Percentiles rank a stretch among this genome's conserved stretches.
Conservation (phyloP, 2,113 vertebrate species). For the Platanista minor region DNA sequence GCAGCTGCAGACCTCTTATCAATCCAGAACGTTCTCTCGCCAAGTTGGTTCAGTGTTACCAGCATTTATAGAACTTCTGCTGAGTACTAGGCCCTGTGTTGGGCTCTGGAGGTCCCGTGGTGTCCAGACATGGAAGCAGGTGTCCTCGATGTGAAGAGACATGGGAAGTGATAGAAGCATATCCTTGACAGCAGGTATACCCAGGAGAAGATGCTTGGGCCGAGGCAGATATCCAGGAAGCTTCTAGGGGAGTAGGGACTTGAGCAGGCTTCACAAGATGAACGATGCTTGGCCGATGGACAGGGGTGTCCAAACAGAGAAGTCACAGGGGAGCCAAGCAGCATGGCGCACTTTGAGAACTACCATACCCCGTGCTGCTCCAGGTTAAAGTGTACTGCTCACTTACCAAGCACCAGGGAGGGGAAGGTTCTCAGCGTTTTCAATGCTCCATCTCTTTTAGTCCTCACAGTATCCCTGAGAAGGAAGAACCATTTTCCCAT, state of each 20-base stretch:
- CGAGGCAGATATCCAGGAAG: background rate
- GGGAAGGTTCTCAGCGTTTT: background rate
- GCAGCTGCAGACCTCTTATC: background rate
- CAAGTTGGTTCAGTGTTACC: background rate
- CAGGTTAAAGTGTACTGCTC: background rate
- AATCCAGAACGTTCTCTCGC: background rate
- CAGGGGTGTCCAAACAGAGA: background rate
- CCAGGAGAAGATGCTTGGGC: background rate
- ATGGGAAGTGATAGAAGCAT: background rate
- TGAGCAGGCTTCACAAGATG: background rate
- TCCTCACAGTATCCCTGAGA: background rate
- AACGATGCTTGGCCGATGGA: background rate
- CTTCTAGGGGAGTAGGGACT: background rate
- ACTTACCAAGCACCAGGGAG: background rate
- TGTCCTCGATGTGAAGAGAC: background rate
- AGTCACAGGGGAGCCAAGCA: background rate
- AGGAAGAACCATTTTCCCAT: background rate
- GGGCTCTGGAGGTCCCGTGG: background rate
- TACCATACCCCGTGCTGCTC: rapidly evolving
- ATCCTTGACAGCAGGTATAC: too few relatives aligned
- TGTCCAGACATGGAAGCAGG: background rate
- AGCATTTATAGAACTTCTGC: background rate
- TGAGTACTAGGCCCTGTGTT: background rate
- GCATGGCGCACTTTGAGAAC: background rate
- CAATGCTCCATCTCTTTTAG: background rate